Evolutionary conservation across 1,140 invertebrate species (phyloP), one percentile per base, ranked within the genome.

Genomic region (Anastatus disparis): DNA sequence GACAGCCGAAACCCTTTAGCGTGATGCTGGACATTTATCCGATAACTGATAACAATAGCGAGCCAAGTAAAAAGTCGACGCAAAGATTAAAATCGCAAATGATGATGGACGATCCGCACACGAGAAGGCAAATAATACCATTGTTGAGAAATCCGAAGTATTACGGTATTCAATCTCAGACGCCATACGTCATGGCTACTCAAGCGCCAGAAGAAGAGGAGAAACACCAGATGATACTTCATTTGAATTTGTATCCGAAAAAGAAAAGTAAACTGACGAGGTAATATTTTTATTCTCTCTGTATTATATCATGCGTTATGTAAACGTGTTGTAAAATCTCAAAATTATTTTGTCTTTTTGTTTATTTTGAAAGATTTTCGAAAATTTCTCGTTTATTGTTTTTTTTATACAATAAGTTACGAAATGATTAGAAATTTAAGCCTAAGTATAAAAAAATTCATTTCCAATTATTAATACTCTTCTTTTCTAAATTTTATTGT

Each of bases 1-100:
- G 73, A 1, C 84, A 84, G 63, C 77, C 81, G 0, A 84, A 85
- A 62, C 86, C 86, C 0, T 85, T 87, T 26, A 87, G 84, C 27
- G 81, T 87, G 1, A 86, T 86, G 83, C 53, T 87, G 12, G 86
- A 87, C 50, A 86, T 87, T 31, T 86, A 86, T 71, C 86, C 86
- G 2, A 85, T 86, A 24, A 80, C 79, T 0, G 84, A 86, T 26
- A 40, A 80, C 0, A 68, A 68, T 12, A 82, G 85, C n/a, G 77
- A 82, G n/a, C 78, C 66, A 20, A 79, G 77, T n/a, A 83, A 81
- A 44, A 38, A 55, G 0, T 67, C 75, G 6, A n/a, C n/a, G n/a
- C n/a, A n/a, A n/a, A 76, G 70, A 65, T 72, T 75, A 0, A 83
- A 70, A 65, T 73, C 70, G 1, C 73, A 68, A 40, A 31, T 27